Conservation (phyloP, 2,113 vertebrate species). For the Opisthocomus hoazin region DNA sequence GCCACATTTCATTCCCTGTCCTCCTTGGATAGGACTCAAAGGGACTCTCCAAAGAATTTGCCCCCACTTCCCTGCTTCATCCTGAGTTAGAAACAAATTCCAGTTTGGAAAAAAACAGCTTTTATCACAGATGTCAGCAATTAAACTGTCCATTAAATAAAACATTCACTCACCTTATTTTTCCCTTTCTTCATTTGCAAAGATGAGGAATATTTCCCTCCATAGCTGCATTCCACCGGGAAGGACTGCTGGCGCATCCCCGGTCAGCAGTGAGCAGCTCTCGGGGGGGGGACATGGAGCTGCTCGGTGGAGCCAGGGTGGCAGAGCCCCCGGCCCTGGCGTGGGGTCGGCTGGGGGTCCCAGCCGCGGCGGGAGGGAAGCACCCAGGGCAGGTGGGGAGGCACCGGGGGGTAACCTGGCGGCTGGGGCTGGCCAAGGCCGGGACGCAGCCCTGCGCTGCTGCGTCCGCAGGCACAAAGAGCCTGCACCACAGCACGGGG, state of each 20-base stretch:
- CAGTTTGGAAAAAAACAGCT: neutral
- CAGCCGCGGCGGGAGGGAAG: neutral
- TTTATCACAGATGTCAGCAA: conserved; percentile 60
- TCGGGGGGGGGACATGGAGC: accelerated
- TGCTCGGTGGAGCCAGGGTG: accelerated
- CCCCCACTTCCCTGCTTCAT: conserved; percentile 29
- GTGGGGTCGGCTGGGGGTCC: accelerated
- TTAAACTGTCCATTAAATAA: conserved; percentile 7
- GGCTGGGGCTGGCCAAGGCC: neutral
- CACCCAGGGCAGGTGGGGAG: accelerated
- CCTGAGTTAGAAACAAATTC: conserved; percentile 28
- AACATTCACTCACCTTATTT: conserved; percentile 19
- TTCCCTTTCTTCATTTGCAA: neutral
- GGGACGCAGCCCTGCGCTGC: accelerated
- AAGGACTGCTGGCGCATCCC: neutral
- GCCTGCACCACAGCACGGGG: accelerated
- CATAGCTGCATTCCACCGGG: neutral
- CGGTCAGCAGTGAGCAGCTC: accelerated
- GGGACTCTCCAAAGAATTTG: conserved; percentile 46
- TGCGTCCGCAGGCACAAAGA: accelerated
- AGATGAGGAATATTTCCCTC: neutral
- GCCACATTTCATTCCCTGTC: conserved; percentile 60
- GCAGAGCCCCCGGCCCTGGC: neutral
- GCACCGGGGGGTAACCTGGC: accelerated
- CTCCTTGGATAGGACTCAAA: conserved; percentile 57